Conservation (phyloP, 2,113 vertebrate species). For the Hippolais icterina region DNA sequence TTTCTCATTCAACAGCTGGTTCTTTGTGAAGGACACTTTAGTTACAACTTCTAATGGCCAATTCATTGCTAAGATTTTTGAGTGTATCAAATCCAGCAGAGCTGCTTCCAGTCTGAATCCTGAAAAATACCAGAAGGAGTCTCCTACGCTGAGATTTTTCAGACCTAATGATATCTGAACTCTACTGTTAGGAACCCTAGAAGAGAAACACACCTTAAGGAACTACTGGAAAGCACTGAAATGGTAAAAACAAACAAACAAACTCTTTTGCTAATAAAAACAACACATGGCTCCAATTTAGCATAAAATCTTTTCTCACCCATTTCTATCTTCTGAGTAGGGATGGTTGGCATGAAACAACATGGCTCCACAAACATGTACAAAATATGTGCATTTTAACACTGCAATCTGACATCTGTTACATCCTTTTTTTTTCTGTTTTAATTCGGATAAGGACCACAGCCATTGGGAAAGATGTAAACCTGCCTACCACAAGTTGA, state of each 20-base stretch:
- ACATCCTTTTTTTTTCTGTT: not conserved
- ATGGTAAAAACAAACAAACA: not conserved
- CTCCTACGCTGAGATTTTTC: not conserved
- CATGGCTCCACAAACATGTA: not conserved
- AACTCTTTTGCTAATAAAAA: not conserved
- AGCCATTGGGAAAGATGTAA: not conserved
- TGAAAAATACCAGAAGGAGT: not conserved
- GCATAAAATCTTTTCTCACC: not conserved
- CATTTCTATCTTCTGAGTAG: not conserved
- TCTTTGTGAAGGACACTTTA: not conserved
- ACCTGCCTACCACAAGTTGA: not conserved
- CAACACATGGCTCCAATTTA: not conserved
- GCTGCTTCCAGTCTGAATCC: not conserved
- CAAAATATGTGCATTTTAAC: not conserved
- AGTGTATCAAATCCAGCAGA: not conserved
- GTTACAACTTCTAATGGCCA: not conserved
- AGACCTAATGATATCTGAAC: not conserved
- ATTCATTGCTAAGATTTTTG: not conserved
- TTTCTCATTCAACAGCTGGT: not conserved
- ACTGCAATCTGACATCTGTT: not conserved
- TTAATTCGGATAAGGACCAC: rapidly evolving
- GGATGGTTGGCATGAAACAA: not conserved
- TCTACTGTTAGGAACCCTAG: not conserved
- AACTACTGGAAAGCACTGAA: not conserved
- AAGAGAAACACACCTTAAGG: not conserved